A percentile compares a stretch with the other conserved stretches of the same genome.
Evolutionary conservation across 2,113 vertebrate species (phyloP).

Genomic region (Pontoporia blainvillei): DNA sequence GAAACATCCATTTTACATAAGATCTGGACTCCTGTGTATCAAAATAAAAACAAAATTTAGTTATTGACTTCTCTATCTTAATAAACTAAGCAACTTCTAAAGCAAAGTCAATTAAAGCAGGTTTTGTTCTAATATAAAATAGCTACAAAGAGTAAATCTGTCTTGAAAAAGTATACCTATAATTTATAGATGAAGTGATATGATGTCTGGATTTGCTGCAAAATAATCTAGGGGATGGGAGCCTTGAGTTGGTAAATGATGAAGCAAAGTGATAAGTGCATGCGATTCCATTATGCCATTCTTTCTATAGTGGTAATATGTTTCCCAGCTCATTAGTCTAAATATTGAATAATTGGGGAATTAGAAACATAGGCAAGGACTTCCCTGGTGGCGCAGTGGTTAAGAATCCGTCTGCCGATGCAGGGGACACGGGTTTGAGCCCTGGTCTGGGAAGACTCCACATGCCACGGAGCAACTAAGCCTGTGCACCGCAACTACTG

Average conservation of each 20-base stretch:
- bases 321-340: constrained; percentile 20
- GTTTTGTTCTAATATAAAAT: background rate
- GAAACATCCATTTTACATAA: constrained; percentile 48
- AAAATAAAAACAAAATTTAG: constrained; percentile 49
- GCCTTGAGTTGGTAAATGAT: background rate
- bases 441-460: no score
- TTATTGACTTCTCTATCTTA: constrained; percentile 8
- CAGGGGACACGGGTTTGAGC: no score
- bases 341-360: background rate
- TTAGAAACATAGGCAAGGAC: background rate
- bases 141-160: background rate
- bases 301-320: background rate
- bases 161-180: constrained; percentile 8
- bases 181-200: constrained; percentile 25
- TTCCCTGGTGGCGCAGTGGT: no score
- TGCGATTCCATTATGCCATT: background rate
- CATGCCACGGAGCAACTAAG: no score
- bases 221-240: background rate
- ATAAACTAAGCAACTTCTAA: constrained; percentile 18
- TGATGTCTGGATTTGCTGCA: background rate
- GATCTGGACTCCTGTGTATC: constrained; percentile 39
- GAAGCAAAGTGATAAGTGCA: background rate
- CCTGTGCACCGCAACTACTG: no score
- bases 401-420: no score
- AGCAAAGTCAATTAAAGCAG: background rate